Evolutionary conservation across 2,113 vertebrate genomes (phyloP).

Genomic region (Tragelaphus imberbis): DNA sequence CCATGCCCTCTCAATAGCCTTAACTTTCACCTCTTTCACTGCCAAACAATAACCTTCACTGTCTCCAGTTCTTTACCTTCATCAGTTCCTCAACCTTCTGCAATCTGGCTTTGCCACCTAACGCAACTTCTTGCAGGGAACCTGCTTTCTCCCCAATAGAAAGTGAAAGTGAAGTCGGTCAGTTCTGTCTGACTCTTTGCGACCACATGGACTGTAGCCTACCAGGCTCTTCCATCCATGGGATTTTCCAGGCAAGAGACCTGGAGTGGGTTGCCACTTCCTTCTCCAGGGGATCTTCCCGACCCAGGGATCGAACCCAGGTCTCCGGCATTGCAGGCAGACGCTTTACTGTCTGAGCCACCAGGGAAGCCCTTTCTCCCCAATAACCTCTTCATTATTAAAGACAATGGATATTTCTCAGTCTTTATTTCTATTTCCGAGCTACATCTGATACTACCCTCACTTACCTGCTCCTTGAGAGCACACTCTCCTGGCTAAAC

Average conservation of each 20-base stretch:
- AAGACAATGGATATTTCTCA: not conserved
- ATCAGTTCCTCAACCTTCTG: not conserved
- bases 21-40: not conserved
- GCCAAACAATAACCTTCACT: not conserved
- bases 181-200: not conserved
- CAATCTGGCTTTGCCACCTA: not conserved
- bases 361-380: not conserved
- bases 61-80: not conserved
- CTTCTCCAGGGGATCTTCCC: not conserved
- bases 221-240: not conserved
- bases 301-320: not conserved
- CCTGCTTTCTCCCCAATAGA: not conserved
- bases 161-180: not conserved
- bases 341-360: not conserved
- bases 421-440: not conserved
- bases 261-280: not conserved
- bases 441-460: not conserved
- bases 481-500: not conserved
- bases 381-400: not conserved
- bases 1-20: not conserved
- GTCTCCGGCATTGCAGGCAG: not conserved
- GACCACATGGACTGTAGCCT: not conserved
- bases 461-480: not conserved
- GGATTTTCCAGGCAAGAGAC: not conserved
- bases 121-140: not conserved